Percentiles rank a stretch among this genome's conserved stretches.
phyloP scores from a whole-genome alignment of 2,113 vertebrate genomes.

The Eptatretus burgeri region DNA sequence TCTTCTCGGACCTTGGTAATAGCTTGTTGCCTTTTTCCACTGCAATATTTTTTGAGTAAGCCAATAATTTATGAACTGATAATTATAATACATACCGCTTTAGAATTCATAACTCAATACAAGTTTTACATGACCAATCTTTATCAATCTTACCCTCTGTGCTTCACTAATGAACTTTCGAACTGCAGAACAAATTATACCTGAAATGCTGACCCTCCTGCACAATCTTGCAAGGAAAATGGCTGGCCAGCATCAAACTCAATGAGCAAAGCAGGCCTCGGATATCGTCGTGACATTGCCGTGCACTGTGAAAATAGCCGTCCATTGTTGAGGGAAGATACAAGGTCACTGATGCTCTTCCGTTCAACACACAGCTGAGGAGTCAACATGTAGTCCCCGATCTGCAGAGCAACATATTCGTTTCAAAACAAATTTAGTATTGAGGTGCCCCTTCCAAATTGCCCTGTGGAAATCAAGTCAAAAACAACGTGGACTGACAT shows the following conservation, averaged over 20 bases:
- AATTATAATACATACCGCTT: no score
- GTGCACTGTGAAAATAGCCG: conserved; percentile 57
- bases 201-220: not conserved
- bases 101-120: no score
- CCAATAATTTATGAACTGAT: no score
- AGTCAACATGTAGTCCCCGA: conserved; percentile 76
- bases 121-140: no score
- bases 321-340: conserved; percentile 57
- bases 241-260: conserved; percentile 63
- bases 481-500: no score
- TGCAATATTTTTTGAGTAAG: no score
- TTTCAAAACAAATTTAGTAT: conserved; percentile 28
- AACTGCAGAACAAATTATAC: not conserved
- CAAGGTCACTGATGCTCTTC: conserved; percentile 71
- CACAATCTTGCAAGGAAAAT: conserved; percentile 33
- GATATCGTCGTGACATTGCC: conserved; percentile 69
- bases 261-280: conserved; percentile 47
- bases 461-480: no score
- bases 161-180: no score
- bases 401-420: conserved; percentile 64
- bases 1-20: no score
- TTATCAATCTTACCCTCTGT: no score
- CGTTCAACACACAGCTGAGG: conserved; percentile 64
- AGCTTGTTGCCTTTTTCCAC: no score
- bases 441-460: no score